A percentile compares a stretch with the other conserved stretches of the same genome.
Evolutionary conservation across 2,797 vertebrate genomes (phyloP).

Genomic region (Anomalospiza imberbis): DNA sequence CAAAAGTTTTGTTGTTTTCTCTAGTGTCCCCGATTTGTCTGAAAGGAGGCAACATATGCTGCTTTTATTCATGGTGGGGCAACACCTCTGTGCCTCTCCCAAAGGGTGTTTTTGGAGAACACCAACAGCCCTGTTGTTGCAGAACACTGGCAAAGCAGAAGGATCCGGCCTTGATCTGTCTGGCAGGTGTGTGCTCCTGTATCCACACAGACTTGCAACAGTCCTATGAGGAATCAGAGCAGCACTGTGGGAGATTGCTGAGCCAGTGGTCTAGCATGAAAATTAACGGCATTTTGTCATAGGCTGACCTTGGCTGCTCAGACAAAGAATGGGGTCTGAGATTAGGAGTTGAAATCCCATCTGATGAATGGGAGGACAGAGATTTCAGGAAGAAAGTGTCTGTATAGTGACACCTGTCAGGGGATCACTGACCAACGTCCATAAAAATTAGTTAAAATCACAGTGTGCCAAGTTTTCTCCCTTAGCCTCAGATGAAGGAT

Average conservation of each 20-base stretch:
- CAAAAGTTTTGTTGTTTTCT: background rate
- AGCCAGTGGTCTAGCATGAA: background rate
- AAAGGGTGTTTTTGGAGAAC: background rate
- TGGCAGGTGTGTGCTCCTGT: background rate
- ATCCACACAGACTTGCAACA: background rate
- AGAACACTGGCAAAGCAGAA: background rate
- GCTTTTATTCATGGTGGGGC: background rate
- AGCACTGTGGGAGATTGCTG: background rate
- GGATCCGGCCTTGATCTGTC: background rate
- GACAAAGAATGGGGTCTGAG: background rate
- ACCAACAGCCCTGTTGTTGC: background rate
- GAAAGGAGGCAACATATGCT: rapidly evolving
- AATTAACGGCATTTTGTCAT: background rate
- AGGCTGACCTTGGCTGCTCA: background rate
- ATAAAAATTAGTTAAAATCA: background rate
- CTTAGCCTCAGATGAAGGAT: background rate
- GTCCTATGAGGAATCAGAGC: background rate
- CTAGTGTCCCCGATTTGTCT: background rate
- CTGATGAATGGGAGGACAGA: background rate
- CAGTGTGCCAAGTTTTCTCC: background rate
- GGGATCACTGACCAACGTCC: background rate
- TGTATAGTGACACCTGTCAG: background rate
- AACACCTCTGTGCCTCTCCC: background rate
- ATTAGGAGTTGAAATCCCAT: background rate
- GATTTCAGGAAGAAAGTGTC: background rate